Base-by-base conservation (phyloP, 2,888 invertebrate genomes). In the Andrena camellia region DNA sequence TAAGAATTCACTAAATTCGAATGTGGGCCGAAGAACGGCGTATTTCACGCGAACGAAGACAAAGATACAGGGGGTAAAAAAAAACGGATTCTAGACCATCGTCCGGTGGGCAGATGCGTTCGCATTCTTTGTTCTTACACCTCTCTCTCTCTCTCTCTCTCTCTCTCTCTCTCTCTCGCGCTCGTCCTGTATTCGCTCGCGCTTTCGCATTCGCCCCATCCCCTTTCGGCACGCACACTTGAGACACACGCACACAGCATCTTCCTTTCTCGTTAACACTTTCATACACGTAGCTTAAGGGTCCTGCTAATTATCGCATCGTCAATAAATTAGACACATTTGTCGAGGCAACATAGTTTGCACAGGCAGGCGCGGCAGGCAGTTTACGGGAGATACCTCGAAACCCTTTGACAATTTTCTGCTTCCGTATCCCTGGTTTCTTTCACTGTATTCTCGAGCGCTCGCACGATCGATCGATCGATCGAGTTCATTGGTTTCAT, bases 321-420 rank as follows among this genome's bases (percentile, higher is more conserved):
- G 77, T 84, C 73, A 90, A 90, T 91, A 89, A 91, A 90, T 89
- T 86, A 91, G 89, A 91, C 88, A 88, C 79, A 86, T 90, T 86
- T 85, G 76, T 90, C 86, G 87, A 90, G 91, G 91, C 90, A 90
- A 88, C 82, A 87, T 85, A 90, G 89, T 86, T 86, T 84, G 88
- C 86, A 87, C 84, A 87, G 87, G 81, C 87, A 90, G 87, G 85
- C 84, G 85, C 84, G 85, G 70, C 89, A 87, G 90, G 86, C 88
- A 88, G 83, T 78, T 81, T 54, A 62, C 67, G 70, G 59, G 78
- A 78, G 77, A 75, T 67, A 75, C 69, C 68, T 82, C 80, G 85
- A 79, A 74, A 86, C 77, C 72, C 67, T 81, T 62, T 63, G 74
- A 33, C n/a, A 10, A 54, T 50, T 60, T 59, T 52, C 42, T 31